Evolutionary conservation across 2,888 invertebrate species (phyloP), one percentile per base, ranked within the genome.

Genomic region (Ophion slaviceki): DNA sequence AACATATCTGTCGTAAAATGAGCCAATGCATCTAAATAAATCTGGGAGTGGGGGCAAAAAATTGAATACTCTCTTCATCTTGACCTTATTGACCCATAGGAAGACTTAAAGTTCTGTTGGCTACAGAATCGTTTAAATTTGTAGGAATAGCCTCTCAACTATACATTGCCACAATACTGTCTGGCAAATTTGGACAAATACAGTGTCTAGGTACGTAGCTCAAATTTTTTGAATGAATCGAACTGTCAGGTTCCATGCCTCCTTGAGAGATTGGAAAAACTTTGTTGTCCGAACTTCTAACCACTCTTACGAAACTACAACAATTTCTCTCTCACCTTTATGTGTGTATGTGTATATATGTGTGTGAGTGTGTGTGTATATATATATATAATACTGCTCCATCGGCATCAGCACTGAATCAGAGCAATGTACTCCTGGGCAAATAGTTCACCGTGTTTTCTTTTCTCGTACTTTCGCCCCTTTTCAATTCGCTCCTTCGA

Each of bases 241-340:
- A 76, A 80, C 76, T 71, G 84, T 80, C 80, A 24, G 32, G 11
- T 66, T 59, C 76, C 80, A 36, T 17, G 70, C 11, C 32, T 57
- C 17, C 36, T 47, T 24, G 45, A 59, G 61, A 62, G 68, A 75
- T 79, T 80, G 59, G 76, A 76, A 68, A 36, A 80, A 84, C 64
- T 84, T 66, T 66, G 68, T 76, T 71, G 20, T 17, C 3, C 11
- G 24, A 80, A 80, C 28, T 84, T 84, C 76, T 80, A 80, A 84
- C 71, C 64, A 72, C 75, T 62, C 32, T 64, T 66, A 67, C 47
- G 80, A 84, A 84, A 80, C 70, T 80, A 47, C 75, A 59, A 71
- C 80, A 61, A 84, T 80, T 80, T 83, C 53, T 80, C 84, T 62
- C 20, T 24, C 32, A 76, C 80, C 80, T 84, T 76, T 76, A 57